Evolutionary conservation across 2,888 invertebrate genomes (phyloP), one percentile per base, ranked within the genome.

Genomic region (Drosophila hamatofila): DNA sequence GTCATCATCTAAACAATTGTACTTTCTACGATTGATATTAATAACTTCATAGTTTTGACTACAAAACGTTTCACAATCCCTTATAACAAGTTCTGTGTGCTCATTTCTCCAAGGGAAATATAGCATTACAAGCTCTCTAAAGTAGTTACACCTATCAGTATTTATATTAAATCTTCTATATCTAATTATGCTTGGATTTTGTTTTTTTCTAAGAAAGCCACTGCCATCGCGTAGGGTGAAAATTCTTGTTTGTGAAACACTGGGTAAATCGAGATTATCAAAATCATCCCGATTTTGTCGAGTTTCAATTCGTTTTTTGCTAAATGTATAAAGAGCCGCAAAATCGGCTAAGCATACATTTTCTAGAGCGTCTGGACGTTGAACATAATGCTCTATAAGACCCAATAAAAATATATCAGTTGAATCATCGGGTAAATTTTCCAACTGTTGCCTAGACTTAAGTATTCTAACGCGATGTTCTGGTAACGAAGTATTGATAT

Each of bases 381-480:
- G 39, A 39, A 39, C 39, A 39, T 39, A 39, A 39, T 39, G 39
- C 7, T 39, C n/a, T 39, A 39, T 39, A 39, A 39, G 39, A n/a
- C 39, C n/a, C 4, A 41, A 18, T 9, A 18, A 9, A 39, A 39
- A 39, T 39, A 39, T 39, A 9, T 39, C 39, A 9, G n/a, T n/a
- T n/a, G n/a, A 39, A n/a, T 39, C 39, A 39, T n/a, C 39, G n/a
- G 37, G 16, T 35, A 37, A 37, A 37, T 37, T 37, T 37, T 37
- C 16, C 6, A 37, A 7, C 37, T 37, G 39, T n/a, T 39, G 39
- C n/a, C 9, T 39, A 39, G n/a, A n/a, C 39, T 39, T 39, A 39
- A 39, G 39, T 9, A 39, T 39, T 8, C 39, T 39, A 39, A 39
- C 39, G n/a, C 39, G 39, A 39, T 39, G 39, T n/a, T 39, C n/a